Evolutionary conservation across 2,797 vertebrate species (phyloP), one percentile per base, ranked within the genome.

Genomic region (Margarornis squamiger): DNA sequence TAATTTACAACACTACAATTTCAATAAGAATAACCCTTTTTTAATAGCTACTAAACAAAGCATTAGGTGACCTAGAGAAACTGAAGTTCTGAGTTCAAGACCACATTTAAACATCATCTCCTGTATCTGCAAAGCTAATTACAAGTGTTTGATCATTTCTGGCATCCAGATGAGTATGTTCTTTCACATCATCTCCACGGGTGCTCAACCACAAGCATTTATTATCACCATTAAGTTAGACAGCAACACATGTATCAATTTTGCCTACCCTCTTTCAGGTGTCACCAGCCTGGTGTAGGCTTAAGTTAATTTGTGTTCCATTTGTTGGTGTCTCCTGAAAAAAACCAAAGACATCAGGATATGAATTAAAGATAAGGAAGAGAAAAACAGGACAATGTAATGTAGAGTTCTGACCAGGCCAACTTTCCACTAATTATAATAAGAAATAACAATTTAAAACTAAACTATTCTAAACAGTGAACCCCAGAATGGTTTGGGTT

Each of bases 241-340:
- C 65, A 45, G 39, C 46, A 86, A 24, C 32, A 57, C 7, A 32
- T 2, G 0, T 3, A 17, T 10, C 11, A 23, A 6, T 32, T 55
- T 72, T 62, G 41, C 95, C 61, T 93, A 93, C 92, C 76, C 67
- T 92, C 36, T 81, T 93, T 63, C 85, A 75, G 68, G 19, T 83
- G 61, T 87, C 95, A 81, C 55, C 77, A 84, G 86, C 85, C 49
- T 90, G 8, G 7, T 54, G 26, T 2, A 75, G 59, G 84, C 39
- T 93, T 95, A 95, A 95, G 76, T 97, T 94, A 96, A 94, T 93
- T 86, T 97, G 84, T 67, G 65, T 91, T 95, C 86, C 73, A 52
- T 91, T 63, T 92, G 52, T 49, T 91, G 93, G 17, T 81, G 61
- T 81, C 87, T 95, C 91, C 96, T 97, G 91, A 16, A 96, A 85